These are phyloP conservation scores for Enteromius paludinosus DNA, from an alignment of 2,797 vertebrate species.

Conservation along the genomic window DNA sequence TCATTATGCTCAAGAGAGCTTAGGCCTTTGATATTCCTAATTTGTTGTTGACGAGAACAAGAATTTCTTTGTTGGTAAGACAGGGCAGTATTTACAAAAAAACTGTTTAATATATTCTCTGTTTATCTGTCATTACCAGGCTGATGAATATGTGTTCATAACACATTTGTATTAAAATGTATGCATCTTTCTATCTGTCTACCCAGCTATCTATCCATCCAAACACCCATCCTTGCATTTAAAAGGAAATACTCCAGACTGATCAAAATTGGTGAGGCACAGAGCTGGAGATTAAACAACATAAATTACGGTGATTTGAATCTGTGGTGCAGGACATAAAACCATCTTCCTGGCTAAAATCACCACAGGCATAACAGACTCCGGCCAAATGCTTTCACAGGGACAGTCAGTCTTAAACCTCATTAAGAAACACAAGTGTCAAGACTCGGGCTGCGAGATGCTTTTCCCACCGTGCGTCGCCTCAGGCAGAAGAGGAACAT, in stretches of 20 bases:
- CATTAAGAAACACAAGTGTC: conserved; percentile 53
- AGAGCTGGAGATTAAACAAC: conserved; percentile 26
- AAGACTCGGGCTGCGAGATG: conserved; percentile 33
- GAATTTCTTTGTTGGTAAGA: conserved; percentile 61
- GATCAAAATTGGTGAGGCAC: neutral
- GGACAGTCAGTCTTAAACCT: conserved; percentile 45
- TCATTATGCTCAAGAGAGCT: conserved; percentile 60
- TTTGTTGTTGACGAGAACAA: conserved; percentile 62
- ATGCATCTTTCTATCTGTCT: neutral
- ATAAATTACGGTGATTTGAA: conserved; percentile 36
- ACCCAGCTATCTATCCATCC: neutral
- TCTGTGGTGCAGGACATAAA: conserved; percentile 20
- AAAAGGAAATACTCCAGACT: neutral
- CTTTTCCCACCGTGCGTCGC: conserved; percentile 43
- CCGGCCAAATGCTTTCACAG: conserved; percentile 32
- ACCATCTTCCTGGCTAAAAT: conserved; percentile 25
- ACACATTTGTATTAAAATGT: conserved; percentile 15
- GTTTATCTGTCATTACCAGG: conserved; percentile 41
- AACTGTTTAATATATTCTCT: conserved; percentile 60
- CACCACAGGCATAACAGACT: conserved; percentile 45
- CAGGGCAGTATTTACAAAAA: conserved; percentile 55
- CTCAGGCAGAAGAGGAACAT: conserved; percentile 51
- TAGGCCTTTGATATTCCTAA: conserved; percentile 72
- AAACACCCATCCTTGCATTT: neutral
- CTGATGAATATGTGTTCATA: conserved; percentile 44